These are phyloP conservation scores for Triops longicaudatus DNA, from an alignment of 1,140 invertebrate genomes.

Conservation along the genomic window DNA sequence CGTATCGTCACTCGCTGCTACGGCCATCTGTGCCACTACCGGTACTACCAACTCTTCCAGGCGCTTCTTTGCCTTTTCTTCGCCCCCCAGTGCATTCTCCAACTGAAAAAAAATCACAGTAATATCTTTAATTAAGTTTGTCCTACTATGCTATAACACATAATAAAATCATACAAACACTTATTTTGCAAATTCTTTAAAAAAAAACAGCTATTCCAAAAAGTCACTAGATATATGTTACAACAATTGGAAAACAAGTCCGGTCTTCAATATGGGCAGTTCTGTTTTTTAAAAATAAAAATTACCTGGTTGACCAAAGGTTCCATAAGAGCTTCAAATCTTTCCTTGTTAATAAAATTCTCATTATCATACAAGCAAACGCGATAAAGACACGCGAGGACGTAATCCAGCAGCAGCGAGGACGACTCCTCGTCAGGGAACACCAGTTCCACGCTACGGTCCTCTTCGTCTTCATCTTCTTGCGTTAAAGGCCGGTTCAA, in stretches of 20 bases:
- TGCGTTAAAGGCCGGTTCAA: constrained; percentile 34
- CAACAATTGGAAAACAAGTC: no score
- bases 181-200: no score
- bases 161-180: no score
- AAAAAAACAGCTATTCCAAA: no score
- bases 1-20: constrained; percentile 70
- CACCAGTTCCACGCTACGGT: background rate
- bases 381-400: constrained; percentile 61
- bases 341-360: constrained; percentile 72
- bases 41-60: constrained; percentile 57
- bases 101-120: constrained; percentile 40
- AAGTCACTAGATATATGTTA: no score
- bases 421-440: background rate
- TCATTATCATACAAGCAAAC: constrained; percentile 71
- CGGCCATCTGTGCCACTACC: constrained; percentile 69
- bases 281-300: no score
- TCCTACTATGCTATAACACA: no score
- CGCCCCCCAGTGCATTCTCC: constrained; percentile 65
- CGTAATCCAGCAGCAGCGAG: constrained; percentile 41
- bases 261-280: no score
- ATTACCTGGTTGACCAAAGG: constrained; percentile 73
- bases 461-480: constrained; percentile 29
- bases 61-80: constrained; percentile 49
- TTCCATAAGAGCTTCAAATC: constrained; percentile 71
- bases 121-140: constrained; percentile 8